A percentile compares a stretch with the other conserved stretches of the same genome.
Conservation (phyloP, 2,888 invertebrate species). For the Lampropteryx suffumata region DNA sequence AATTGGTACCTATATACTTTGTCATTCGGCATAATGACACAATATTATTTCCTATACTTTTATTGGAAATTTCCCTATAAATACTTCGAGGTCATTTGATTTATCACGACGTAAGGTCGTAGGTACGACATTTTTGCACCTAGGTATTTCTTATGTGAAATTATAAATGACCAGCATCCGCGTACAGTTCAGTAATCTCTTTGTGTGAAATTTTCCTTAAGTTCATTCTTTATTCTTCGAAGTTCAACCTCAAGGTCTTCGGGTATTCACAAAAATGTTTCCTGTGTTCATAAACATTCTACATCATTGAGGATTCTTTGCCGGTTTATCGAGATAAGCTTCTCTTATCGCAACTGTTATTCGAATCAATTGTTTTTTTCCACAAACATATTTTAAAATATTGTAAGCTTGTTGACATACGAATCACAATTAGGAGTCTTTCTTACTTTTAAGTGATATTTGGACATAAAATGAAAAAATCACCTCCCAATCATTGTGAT, state of each 20-base stretch:
- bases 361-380: too few relatives aligned
- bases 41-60: background rate
- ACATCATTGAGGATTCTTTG: background rate
- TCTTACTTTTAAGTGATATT: slow-evolving; percentile 12
- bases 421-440: slow-evolving; percentile 22
- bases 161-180: slow-evolving; percentile 29
- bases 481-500: too few relatives aligned
- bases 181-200: slow-evolving; percentile 31
- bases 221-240: slow-evolving; percentile 23
- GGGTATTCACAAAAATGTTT: slow-evolving; percentile 23
- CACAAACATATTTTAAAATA: too few relatives aligned
- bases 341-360: background rate
- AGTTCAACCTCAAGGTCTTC: slow-evolving; percentile 15
- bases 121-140: too few relatives aligned
- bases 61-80: slow-evolving; percentile 3
- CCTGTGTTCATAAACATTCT: slow-evolving; percentile 22
- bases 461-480: slow-evolving; percentile 26
- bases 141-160: slow-evolving; percentile 25
- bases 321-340: background rate
- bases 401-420: slow-evolving; percentile 10
- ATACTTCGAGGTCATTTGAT: slow-evolving; percentile 19
- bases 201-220: slow-evolving; percentile 28
- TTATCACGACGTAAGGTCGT: slow-evolving; percentile 1
- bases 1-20: too few relatives aligned
- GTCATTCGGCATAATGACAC: background rate